Evolutionary conservation across 1,140 invertebrate species (phyloP).

Genomic region (Drosophila obscura): DNA sequence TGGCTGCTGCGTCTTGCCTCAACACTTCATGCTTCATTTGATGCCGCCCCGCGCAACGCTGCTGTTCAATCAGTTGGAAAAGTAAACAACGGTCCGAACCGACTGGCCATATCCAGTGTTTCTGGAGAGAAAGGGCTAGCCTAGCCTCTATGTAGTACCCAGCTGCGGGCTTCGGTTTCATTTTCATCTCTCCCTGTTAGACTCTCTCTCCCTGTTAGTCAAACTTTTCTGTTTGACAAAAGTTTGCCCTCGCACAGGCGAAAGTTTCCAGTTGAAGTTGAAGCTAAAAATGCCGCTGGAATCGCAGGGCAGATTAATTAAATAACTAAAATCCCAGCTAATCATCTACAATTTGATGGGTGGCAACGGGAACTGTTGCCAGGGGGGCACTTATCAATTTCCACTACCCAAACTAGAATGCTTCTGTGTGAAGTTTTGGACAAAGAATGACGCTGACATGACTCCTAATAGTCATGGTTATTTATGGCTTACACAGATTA

Average conservation of each 20-base stretch:
- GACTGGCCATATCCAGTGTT: constrained; percentile 30
- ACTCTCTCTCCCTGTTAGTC: background rate
- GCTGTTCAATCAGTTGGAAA: constrained; percentile 75
- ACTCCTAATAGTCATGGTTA: too few relatives aligned
- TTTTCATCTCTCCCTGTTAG: background rate
- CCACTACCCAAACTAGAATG: too few relatives aligned
- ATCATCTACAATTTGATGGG: constrained; percentile 22
- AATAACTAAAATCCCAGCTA: constrained; percentile 39
- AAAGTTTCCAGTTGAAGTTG: constrained; percentile 21
- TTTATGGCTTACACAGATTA: too few relatives aligned
- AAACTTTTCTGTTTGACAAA: constrained; percentile 44
- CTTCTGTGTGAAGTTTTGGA: too few relatives aligned
- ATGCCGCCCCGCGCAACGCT: constrained; percentile 39
- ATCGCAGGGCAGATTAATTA: constrained; percentile 36
- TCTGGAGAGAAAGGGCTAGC: background rate
- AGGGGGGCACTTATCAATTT: too few relatives aligned
- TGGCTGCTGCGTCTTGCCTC: constrained; percentile 56
- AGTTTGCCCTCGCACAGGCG: constrained; percentile 6
- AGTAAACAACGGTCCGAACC: constrained; percentile 63
- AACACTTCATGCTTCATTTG: constrained; percentile 77
- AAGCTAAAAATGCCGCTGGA: constrained; percentile 35
- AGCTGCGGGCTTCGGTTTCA: background rate
- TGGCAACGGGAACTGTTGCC: too few relatives aligned
- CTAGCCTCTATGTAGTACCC: background rate
- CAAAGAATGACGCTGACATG: too few relatives aligned